Conservation (phyloP, 2,888 invertebrate genomes). For the Dusona sp. region DNA sequence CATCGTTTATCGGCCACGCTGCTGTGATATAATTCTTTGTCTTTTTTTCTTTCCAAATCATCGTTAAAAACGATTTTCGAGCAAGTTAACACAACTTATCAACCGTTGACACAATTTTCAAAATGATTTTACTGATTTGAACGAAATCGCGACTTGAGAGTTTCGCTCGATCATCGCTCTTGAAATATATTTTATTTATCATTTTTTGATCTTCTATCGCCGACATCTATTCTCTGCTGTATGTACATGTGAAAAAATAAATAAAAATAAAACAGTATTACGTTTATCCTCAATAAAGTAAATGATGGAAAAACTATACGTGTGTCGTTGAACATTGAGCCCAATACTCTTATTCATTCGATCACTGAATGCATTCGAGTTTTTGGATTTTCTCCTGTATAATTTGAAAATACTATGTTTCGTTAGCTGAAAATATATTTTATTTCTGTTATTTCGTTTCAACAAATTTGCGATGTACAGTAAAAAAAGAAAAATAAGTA, state of each 20-base stretch:
- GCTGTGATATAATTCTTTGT: constrained; percentile 5
- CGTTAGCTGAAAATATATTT: neutral
- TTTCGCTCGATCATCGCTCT: constrained; percentile 6
- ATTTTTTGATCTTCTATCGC: neutral
- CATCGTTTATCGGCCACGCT: neutral
- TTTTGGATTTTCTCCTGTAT: too few relatives aligned
- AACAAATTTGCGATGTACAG: neutral
- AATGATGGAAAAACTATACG: neutral
- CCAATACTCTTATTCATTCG: neutral
- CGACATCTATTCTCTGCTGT: neutral
- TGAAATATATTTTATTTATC: neutral
- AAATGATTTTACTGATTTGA: neutral
- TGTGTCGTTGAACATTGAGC: neutral
- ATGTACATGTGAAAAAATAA: neutral
- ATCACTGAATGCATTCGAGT: neutral
- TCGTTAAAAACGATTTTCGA: neutral
- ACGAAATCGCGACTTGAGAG: neutral
- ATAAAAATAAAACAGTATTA: constrained; percentile 21
- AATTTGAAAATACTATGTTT: neutral
- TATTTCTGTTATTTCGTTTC: neutral
- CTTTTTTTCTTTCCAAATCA: neutral
- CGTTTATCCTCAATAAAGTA: neutral
- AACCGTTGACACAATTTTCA: neutral
- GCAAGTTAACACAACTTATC: neutral
- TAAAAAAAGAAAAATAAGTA: neutral